Conservation (phyloP, 1,140 invertebrate species). For the Periplaneta americana region DNA sequence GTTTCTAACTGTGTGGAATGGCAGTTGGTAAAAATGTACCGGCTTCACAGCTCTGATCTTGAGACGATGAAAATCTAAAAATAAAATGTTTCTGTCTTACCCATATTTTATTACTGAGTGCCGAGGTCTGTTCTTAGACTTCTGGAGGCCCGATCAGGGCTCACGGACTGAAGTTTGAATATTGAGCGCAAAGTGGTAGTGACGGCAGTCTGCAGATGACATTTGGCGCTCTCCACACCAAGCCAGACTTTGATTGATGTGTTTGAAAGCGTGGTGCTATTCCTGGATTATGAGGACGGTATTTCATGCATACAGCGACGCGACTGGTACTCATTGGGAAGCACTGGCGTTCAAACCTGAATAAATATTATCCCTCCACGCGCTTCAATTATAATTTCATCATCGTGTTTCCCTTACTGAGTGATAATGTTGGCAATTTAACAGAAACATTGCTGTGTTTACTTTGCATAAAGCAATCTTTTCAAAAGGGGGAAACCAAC, state of each 20-base stretch:
- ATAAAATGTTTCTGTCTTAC: too few relatives aligned
- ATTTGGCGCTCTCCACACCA: neutral
- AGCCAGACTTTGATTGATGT: neutral
- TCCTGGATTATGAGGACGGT: neutral
- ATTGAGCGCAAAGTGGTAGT: neutral
- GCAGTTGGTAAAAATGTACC: too few relatives aligned
- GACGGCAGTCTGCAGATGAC: neutral
- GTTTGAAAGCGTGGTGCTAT: too few relatives aligned
- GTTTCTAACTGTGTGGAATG: too few relatives aligned
- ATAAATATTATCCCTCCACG: neutral
- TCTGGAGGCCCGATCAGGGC: too few relatives aligned
- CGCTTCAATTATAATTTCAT: neutral
- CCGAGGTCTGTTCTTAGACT: too few relatives aligned
- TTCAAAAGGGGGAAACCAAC: neutral
- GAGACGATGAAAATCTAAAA: too few relatives aligned
- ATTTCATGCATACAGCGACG: too few relatives aligned
- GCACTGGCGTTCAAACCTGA: too few relatives aligned
- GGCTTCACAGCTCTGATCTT: too few relatives aligned
- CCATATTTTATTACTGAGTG: too few relatives aligned
- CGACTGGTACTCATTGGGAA: neutral
- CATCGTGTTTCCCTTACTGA: neutral
- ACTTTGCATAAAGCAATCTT: neutral
- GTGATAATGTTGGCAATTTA: too few relatives aligned
- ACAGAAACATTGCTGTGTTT: neutral
- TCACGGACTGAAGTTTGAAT: neutral